Conservation (phyloP, 1,140 invertebrate species). For the Drosophila bifasciata region DNA sequence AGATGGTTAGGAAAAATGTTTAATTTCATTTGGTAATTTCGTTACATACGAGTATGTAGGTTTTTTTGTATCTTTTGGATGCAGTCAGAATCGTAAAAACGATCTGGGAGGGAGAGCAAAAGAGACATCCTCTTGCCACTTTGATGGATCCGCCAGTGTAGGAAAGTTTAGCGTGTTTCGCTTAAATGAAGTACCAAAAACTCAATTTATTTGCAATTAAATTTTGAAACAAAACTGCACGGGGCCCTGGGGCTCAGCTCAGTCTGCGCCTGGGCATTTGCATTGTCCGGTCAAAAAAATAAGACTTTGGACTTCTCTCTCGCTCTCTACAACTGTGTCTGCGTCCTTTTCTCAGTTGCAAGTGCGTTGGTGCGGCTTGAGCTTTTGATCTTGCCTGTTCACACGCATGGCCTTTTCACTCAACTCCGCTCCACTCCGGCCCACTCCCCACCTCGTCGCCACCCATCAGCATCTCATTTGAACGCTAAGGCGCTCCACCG, state of each 20-base stretch:
- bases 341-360: conserved; percentile 43
- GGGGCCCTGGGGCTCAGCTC: conserved; percentile 18
- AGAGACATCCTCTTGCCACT: conserved; percentile 45
- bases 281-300: conserved; percentile 57
- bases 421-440: conserved; percentile 4
- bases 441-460: conserved; percentile 27
- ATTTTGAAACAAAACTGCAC: conserved; percentile 69
- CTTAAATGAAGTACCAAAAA: conserved; percentile 84
- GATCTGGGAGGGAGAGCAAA: conserved; percentile 11
- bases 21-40: conserved; percentile 78
- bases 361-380: conserved; percentile 65
- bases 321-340: conserved; percentile 18
- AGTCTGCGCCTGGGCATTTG: conserved; percentile 30
- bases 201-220: conserved; percentile 84
- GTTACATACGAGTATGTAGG: conserved; percentile 39
- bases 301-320: conserved; percentile 14
- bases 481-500: conserved; percentile 53
- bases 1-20: conserved; percentile 54
- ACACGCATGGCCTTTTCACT: conserved; percentile 42
- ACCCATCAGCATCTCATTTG: conserved; percentile 66
- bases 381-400: conserved; percentile 66
- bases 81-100: conserved; percentile 8
- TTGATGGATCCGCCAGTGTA: conserved; percentile 67
- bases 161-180: conserved; percentile 71
- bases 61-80: conserved; percentile 18